Evolutionary conservation across 2,888 invertebrate species (phyloP).

Genomic region (Torymus auratus): DNA sequence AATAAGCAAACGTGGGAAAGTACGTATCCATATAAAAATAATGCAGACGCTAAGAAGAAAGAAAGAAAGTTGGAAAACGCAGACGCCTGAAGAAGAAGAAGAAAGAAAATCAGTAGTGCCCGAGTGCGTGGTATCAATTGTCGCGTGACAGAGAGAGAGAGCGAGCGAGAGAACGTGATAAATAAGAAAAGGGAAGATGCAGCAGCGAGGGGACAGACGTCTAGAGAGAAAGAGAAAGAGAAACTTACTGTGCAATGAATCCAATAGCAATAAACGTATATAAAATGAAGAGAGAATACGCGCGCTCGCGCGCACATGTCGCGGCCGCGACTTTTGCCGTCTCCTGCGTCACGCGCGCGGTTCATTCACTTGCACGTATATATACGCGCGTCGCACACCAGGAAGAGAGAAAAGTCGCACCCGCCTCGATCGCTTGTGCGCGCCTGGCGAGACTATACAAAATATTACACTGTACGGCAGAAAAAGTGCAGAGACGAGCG

Average conservation of each 20-base stretch:
- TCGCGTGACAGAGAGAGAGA: neutral
- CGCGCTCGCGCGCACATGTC: conserved; percentile 45
- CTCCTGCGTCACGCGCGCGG: conserved; percentile 53
- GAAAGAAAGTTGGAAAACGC: neutral
- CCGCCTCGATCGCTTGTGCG: conserved; percentile 26
- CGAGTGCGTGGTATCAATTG: conserved; percentile 18
- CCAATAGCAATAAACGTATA: conserved; percentile 74
- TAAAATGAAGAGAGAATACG: conserved; percentile 50
- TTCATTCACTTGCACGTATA: conserved; percentile 39
- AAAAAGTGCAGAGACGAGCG: conserved; percentile 50
- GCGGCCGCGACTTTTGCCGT: conserved; percentile 7
- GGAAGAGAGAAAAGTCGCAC: conserved; percentile 16
- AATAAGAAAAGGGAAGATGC: conserved; percentile 8
- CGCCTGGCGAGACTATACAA: conserved; percentile 65
- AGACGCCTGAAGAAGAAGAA: neutral
- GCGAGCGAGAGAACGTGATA: conserved; percentile 3
- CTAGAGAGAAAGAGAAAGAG: conserved; percentile 3
- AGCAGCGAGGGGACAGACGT: too few species aligned
- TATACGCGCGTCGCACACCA: conserved; percentile 2
- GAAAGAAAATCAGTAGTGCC: conserved; percentile 7
- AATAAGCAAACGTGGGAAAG: neutral
- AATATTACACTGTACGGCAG: conserved; percentile 44
- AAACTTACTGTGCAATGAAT: conserved; percentile 74
- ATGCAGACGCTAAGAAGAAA: neutral
- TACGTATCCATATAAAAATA: too few species aligned